phyloP scores from a whole-genome alignment of 1,140 invertebrate genomes.

The Gryllus bimaculatus region DNA sequence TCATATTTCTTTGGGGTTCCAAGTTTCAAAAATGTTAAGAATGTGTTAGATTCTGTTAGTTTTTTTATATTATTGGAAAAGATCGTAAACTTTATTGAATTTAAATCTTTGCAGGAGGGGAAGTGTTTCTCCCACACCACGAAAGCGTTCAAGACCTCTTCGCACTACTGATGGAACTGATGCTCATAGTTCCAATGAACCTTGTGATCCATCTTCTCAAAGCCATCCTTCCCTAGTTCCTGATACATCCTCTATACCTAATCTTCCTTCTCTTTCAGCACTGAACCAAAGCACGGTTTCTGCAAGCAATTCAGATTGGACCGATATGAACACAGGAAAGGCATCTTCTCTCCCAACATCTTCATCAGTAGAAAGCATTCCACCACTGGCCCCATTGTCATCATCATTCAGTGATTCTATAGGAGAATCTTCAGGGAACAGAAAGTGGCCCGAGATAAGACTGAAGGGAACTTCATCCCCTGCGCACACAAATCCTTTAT shows the following conservation, averaged over 20 bases:
- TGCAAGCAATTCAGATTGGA: neutral
- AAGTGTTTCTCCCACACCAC: neutral
- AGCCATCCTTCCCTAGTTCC: neutral
- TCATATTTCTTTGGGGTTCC: no score
- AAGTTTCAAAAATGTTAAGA: no score
- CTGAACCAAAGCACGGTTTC: neutral
- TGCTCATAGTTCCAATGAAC: neutral
- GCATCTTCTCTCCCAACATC: neutral
- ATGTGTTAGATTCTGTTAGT: no score
- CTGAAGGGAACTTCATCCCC: neutral
- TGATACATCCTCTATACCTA: neutral
- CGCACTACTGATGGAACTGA: neutral
- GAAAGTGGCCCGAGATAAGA: neutral
- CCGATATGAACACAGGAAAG: neutral
- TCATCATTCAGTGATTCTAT: neutral
- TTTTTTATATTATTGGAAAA: no score
- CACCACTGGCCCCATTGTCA: neutral
- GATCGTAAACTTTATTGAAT: no score
- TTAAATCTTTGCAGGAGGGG: neutral
- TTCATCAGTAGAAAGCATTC: neutral
- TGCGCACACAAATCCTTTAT: neutral
- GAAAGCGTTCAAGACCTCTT: neutral
- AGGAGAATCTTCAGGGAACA: neutral
- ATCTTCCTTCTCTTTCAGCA: neutral
- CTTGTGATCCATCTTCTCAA: neutral